Evolutionary conservation across 2,797 vertebrate genomes (phyloP).

Genomic region (Spatula versicolor): DNA sequence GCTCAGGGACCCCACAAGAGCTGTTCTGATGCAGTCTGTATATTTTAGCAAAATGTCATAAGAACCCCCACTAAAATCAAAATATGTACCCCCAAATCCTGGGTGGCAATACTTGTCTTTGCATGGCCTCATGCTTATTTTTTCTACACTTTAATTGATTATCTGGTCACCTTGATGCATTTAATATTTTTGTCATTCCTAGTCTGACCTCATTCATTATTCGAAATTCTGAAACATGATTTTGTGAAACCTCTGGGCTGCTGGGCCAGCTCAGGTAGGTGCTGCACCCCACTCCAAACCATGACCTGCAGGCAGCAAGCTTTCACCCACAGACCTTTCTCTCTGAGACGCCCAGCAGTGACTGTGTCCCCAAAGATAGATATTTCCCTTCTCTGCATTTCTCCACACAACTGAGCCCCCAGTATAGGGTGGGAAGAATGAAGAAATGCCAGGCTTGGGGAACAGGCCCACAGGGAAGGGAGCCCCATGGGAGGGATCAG

Average conservation of each 20-base stretch:
- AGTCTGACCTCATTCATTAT: neutral
- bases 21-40: neutral
- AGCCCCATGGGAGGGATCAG: neutral
- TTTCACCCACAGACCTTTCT: neutral
- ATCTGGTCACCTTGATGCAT: neutral
- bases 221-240: neutral
- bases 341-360: neutral
- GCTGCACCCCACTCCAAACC: neutral
- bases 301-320: neutral
- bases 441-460: neutral
- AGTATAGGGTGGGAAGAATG: neutral
- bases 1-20: neutral
- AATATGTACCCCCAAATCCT: neutral
- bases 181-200: neutral
- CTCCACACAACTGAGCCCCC: neutral
- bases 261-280: neutral
- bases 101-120: neutral
- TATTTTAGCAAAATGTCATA: neutral
- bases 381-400: neutral
- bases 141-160: accelerated
- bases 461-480: conserved; percentile 16
- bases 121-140: neutral
- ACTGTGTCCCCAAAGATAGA: neutral
- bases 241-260: neutral
- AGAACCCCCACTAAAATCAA: neutral